Percentiles rank a stretch among this genome's conserved stretches.
Evolutionary conservation across 2,888 invertebrate species (phyloP).

Genomic region (Eremobia ochroleuca): DNA sequence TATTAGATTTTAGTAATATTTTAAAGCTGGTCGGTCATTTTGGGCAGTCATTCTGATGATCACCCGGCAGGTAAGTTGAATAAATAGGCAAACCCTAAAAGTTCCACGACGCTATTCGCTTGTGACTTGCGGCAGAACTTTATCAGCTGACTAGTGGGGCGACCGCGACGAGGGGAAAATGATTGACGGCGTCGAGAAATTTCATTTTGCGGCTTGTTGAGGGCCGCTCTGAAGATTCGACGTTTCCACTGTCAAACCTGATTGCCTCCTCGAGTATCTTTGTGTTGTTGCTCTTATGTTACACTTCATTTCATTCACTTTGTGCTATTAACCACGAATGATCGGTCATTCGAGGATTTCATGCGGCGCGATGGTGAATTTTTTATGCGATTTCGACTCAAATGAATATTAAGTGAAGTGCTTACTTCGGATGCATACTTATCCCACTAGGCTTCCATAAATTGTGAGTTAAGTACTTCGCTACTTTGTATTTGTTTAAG

Average conservation of each 20-base stretch:
- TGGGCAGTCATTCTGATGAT: too few relatives aligned
- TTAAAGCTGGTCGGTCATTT: too few relatives aligned
- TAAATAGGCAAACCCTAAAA: neutral
- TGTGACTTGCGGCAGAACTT: conserved; percentile 62
- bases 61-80: neutral
- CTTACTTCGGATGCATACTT: conserved; percentile 49
- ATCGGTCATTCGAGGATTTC: conserved; percentile 76
- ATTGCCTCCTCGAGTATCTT: conserved; percentile 83
- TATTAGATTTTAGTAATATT: too few relatives aligned
- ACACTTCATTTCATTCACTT: conserved; percentile 87
- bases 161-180: conserved; percentile 86
- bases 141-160: conserved; percentile 75
- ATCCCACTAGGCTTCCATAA: conserved; percentile 50
- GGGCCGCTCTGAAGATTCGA: conserved; percentile 83
- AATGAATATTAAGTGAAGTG: conserved; percentile 55
- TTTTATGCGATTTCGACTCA: conserved; percentile 44
- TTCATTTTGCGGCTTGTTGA: conserved; percentile 91
- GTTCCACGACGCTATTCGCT: conserved; percentile 35
- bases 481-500: conserved; percentile 57
- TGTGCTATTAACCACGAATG: conserved; percentile 75
- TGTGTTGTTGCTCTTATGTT: conserved; percentile 82
- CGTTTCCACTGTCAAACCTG: conserved; percentile 78
- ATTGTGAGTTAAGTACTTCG: conserved; percentile 38
- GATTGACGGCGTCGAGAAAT: conserved; percentile 90
- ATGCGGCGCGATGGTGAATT: conserved; percentile 64